A percentile compares a stretch with the other conserved stretches of the same genome.
Conservation (phyloP, 1,140 invertebrate genomes). For the Aradophagus sp. region DNA sequence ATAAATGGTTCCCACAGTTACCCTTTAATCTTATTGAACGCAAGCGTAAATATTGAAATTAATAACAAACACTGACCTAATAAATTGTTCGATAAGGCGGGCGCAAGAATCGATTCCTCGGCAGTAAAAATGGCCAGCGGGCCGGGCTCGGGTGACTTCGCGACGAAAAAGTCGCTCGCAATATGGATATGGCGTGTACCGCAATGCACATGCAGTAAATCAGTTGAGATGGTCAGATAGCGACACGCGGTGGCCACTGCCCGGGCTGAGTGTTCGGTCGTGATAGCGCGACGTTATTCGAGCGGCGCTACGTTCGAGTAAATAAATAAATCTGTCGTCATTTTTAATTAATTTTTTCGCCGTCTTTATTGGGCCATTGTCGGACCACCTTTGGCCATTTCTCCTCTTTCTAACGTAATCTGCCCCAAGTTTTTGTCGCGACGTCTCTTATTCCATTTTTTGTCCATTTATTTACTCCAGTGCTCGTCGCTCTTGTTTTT, state of each 20-base stretch:
- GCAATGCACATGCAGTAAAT: constrained; percentile 57
- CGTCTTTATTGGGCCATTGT: constrained; percentile 11
- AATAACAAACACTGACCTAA: constrained; percentile 16
- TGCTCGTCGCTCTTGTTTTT: too few species aligned
- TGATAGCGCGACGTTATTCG: constrained; percentile 51
- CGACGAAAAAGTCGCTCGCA: constrained; percentile 29
- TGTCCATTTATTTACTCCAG: too few species aligned
- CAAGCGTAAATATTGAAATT: background rate
- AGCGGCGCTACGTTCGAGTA: constrained; percentile 32
- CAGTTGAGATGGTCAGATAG: constrained; percentile 55
- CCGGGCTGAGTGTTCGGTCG: constrained; percentile 29
- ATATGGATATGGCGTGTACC: constrained; percentile 52
- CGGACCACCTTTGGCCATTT: background rate
- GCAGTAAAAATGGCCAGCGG: too few species aligned
- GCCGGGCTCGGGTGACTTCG: too few species aligned
- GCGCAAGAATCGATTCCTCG: background rate
- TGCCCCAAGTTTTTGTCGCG: too few species aligned
- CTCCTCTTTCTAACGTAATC: background rate
- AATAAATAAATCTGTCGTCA: constrained; percentile 36
- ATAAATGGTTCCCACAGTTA: too few species aligned
- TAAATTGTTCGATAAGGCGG: constrained; percentile 35
- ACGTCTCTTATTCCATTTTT: too few species aligned
- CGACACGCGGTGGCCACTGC: constrained; percentile 28
- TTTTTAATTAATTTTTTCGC: constrained; percentile 32
- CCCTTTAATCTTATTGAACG: too few species aligned